Evolutionary conservation across 2,113 vertebrate species (phyloP).

Genomic region (Pogona vitticeps): DNA sequence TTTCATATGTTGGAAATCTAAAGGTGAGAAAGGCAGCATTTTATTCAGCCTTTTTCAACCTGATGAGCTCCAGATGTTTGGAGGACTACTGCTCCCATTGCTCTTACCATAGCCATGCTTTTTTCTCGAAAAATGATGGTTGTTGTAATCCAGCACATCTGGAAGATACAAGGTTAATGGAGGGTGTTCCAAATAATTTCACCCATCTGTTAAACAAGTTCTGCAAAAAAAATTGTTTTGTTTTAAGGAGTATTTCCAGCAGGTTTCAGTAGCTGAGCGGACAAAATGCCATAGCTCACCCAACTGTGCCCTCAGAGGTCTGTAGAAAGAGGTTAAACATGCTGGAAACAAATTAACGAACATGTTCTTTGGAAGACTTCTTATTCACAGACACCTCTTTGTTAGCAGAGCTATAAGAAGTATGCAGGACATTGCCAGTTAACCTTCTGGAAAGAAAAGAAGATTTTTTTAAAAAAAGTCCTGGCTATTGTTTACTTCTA

Average conservation of each 20-base stretch:
- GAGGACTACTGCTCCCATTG: neutral
- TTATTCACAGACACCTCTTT: neutral
- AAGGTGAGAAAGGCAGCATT: neutral
- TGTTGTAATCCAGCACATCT: neutral
- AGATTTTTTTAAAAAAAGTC: neutral
- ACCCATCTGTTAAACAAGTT: neutral
- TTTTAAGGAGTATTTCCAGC: neutral
- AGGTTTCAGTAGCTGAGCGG: neutral
- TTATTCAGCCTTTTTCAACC: neutral
- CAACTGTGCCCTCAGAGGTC: neutral
- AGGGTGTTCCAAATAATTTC: neutral
- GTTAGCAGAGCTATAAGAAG: neutral
- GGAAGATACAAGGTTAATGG: neutral
- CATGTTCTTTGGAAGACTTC: neutral
- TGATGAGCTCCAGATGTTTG: neutral
- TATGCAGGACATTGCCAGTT: neutral
- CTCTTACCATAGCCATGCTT: neutral
- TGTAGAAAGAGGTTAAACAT: neutral
- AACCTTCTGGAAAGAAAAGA: neutral
- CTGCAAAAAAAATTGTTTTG: neutral
- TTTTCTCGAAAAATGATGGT: neutral
- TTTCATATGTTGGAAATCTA: neutral
- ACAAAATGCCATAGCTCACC: neutral
- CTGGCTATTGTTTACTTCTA: neutral
- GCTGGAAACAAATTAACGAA: conserved; percentile 4